Evolutionary conservation across 1,140 invertebrate species (phyloP), one percentile per base, ranked within the genome.

Genomic region (Rhagoletis zephyria): DNA sequence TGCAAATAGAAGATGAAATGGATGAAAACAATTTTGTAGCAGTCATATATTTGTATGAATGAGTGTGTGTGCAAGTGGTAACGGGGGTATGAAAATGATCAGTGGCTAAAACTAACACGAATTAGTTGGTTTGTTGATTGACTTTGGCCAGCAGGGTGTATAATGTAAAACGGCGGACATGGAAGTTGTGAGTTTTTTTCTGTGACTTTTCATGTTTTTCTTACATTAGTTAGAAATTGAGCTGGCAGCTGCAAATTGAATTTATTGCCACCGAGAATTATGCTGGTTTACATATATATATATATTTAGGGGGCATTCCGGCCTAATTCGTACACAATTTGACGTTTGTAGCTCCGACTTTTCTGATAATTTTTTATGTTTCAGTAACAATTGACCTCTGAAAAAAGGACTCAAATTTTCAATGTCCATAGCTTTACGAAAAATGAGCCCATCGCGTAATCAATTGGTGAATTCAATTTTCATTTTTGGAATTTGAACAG

Each of bases 1-100:
- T 81, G 74, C 16, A 81, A 51, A 81, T 10, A 51, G 74, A 81
- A 81, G 48, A 56, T 56, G 74, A 56, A 51, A 59, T 81, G 48
- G 19, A 30, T 81, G 74, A 19, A 56, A 59, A 10, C 14, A 81
- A 81, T 81, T 81, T 56, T 42, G 6, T 40, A 61, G 30, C 1
- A 30, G 30, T 63, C 61, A 63, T 16, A 51, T 56, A 85, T 85
- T 16, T 40, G 6, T 85, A 7, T 12, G n/a, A n/a, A n/a, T n/a
- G 40, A 16, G 45, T 30, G 51, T 56, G 10, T 85, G 51, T 12
- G 42, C 30, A 19, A 56, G 51, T 85, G n/a, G 51, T 60, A 10
- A 30, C 1, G 45, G 61, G 85, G 12, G 40, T 70, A 42, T 74
- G 67, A 16, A 4, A 5, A 74, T 74, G 40, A 74, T 74, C 67